Evolutionary conservation across 2,113 vertebrate species (phyloP).

Genomic region (Merops nubicus): DNA sequence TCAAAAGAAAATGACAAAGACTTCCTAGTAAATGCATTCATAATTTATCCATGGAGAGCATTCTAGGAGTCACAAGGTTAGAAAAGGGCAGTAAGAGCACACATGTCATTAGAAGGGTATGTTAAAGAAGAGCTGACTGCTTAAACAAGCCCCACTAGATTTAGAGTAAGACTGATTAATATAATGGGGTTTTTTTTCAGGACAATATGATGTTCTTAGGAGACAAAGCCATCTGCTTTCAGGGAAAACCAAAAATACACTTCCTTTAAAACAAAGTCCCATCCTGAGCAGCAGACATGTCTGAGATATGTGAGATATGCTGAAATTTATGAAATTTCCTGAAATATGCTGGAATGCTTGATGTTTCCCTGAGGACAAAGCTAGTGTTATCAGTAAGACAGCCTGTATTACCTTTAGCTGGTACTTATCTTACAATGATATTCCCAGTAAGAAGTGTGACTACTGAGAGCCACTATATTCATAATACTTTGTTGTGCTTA

Average conservation of each 20-base stretch:
- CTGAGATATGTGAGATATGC: slow-evolving; percentile 44
- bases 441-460: background rate
- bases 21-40: background rate
- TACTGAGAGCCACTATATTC: background rate
- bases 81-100: background rate
- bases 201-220: background rate
- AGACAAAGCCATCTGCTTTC: background rate
- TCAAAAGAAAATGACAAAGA: background rate
- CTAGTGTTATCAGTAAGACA: slow-evolving; percentile 10
- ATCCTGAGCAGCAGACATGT: slow-evolving; percentile 52
- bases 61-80: background rate
- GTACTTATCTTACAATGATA: background rate
- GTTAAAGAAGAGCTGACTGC: background rate
- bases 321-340: slow-evolving; percentile 66
- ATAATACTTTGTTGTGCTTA: background rate
- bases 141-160: background rate
- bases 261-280: slow-evolving; percentile 47
- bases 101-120: background rate
- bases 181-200: background rate
- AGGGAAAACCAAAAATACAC: slow-evolving; percentile 59
- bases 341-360: slow-evolving; percentile 44
- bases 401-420: background rate
- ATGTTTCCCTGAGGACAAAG: slow-evolving; percentile 24
- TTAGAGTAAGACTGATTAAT: background rate
- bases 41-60: background rate